Evolutionary conservation across 35 echinoderm and acorn worm species (phyloP), one percentile per base, ranked within the genome.

Genomic region (Eucidaris tribuloides): DNA sequence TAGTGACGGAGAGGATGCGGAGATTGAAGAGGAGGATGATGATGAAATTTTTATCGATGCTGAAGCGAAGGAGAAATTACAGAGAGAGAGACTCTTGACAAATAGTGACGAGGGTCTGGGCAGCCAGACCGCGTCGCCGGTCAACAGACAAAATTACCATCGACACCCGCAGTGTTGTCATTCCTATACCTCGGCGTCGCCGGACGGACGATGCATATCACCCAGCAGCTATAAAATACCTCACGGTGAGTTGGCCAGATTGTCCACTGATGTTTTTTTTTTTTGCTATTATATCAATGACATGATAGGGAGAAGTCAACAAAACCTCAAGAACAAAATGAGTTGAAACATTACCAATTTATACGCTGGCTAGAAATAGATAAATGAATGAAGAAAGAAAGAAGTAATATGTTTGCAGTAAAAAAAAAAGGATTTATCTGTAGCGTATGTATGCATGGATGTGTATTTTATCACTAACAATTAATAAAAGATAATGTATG

Each of bases 101-200:
- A 74, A 74, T 40, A 42, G 35, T 33, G 68, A 74, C 37, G 68
- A 74, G 68, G 68, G 68, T 38, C 68, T 74, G 68, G 68, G 68
- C 37, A 74, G 68, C 38, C 68, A 74, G 68, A 74, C 68, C 2
- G 68, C 68, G 35, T 74, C 68, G 37, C 68, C 68, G 38, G 68
- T 74, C 68, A 74, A 74, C 37, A 38, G 68, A 44, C 68, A 74
- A 5, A 74, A 43, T 44, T 44, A 74, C 20, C 68, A 74, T 40
- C 68, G 35, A 41, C 41, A 33, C 35, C 68, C 68, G 28, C 68
- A 44, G 68, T 74, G 68, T 40, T 74, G 68, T 32, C 68, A 74
- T 74, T 74, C 68, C 68, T 74, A 74, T 74, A 74, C 68, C 68
- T 74, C 68, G 44, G 40, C 44, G 68, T 74, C 68, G 37, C 68